phyloP scores from a whole-genome alignment of 1,140 invertebrate species.

The Cotesia vestalis region DNA sequence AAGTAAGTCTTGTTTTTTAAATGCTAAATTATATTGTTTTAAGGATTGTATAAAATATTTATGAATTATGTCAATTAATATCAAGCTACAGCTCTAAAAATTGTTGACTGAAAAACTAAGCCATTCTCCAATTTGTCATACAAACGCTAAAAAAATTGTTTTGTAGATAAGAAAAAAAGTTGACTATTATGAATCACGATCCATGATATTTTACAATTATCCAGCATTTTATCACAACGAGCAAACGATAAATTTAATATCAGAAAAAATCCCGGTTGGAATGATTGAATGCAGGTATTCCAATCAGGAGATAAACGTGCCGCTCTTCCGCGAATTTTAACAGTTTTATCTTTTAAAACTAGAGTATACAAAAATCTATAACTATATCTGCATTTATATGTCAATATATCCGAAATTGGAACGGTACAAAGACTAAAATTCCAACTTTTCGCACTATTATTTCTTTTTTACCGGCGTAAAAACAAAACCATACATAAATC shows the following conservation, averaged over 20 bases:
- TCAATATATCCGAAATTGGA: too few species aligned
- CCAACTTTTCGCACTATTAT: not conserved
- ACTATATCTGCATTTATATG: too few species aligned
- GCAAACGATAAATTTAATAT: constrained; percentile 4
- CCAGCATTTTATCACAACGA: constrained; percentile 6
- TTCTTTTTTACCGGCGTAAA: not conserved
- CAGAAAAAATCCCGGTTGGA: not conserved
- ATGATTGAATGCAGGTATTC: constrained; percentile 8
- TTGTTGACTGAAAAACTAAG: too few species aligned
- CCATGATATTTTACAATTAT: constrained; percentile 24
- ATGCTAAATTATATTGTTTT: too few species aligned
- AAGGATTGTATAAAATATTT: too few species aligned
- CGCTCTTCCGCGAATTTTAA: constrained; percentile 3
- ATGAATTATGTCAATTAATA: too few species aligned
- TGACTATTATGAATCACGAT: not conserved
- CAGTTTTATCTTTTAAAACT: not conserved
- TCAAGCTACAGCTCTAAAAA: not conserved
- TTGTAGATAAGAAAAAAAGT: not conserved
- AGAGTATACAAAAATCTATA: too few species aligned
- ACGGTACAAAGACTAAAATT: too few species aligned
- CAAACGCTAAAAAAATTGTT: not conserved
- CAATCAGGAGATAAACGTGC: constrained; percentile 12
- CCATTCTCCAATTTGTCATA: too few species aligned
- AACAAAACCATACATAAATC: not conserved
- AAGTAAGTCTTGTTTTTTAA: constrained; percentile 78